Conservation (phyloP, 2,113 vertebrate genomes). For the Raja brachyura region DNA sequence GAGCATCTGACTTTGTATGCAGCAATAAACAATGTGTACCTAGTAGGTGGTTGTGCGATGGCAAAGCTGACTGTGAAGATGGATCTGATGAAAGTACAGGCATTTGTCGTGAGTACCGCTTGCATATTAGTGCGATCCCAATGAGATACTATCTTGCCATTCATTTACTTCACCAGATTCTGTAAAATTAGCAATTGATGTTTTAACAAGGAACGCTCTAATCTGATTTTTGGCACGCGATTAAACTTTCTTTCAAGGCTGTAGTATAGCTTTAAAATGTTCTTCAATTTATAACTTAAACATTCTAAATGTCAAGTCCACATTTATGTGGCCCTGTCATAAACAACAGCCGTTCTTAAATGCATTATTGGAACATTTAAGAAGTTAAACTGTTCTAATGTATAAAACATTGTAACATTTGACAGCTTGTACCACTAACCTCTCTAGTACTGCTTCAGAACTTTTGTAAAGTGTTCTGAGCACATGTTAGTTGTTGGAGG, state of each 20-base stretch:
- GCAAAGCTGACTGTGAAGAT: conserved; percentile 37
- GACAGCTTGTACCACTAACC: too few species aligned
- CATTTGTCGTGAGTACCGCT: conserved; percentile 6
- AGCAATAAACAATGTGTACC: conserved; percentile 27
- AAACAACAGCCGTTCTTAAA: too few species aligned
- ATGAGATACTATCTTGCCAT: neutral
- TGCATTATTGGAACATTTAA: too few species aligned
- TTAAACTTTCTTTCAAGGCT: neutral
- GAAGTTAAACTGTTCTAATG: too few species aligned
- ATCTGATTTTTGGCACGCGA: neutral
- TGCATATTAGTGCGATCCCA: neutral
- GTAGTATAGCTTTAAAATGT: neutral
- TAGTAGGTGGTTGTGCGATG: conserved; percentile 32
- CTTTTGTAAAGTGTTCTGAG: too few species aligned
- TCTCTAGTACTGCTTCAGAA: too few species aligned
- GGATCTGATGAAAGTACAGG: conserved; percentile 32
- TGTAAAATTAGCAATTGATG: neutral
- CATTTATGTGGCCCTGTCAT: too few species aligned
- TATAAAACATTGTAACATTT: too few species aligned
- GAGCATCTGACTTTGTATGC: conserved; percentile 26
- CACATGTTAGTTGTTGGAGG: too few species aligned
- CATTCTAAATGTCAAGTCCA: neutral
- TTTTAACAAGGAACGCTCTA: neutral
- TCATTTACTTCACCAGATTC: neutral
- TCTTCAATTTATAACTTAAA: neutral